Evolutionary conservation across 2,113 vertebrate genomes (phyloP).

Genomic region (Grallaria varia): DNA sequence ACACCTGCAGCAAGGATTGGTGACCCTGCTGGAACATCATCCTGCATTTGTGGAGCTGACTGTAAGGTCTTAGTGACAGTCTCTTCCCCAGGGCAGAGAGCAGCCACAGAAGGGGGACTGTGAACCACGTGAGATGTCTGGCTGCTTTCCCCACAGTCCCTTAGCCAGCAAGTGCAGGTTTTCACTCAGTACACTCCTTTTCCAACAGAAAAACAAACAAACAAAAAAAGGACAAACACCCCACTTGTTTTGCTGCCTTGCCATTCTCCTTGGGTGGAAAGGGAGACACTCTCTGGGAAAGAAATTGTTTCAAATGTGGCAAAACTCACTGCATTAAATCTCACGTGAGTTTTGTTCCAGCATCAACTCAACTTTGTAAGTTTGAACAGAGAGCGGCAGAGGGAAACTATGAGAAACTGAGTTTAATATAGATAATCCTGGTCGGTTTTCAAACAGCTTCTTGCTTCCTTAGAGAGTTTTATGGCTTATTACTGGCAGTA

Average conservation of each 20-base stretch:
- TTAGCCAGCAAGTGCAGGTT: background rate
- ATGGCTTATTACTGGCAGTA: background rate
- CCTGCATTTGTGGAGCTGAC: background rate
- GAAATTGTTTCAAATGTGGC: background rate
- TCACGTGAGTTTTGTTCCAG: background rate
- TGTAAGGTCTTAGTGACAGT: background rate
- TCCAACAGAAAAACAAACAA: background rate
- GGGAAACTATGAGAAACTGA: background rate
- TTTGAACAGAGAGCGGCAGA: background rate
- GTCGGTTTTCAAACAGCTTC: background rate
- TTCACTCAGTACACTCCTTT: background rate
- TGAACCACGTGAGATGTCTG: background rate
- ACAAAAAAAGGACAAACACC: background rate
- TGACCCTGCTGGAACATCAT: background rate
- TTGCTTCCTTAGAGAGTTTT: background rate
- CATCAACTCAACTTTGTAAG: background rate
- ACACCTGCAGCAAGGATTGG: fast-evolving
- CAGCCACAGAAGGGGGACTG: background rate
- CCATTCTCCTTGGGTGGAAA: background rate
- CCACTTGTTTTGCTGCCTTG: background rate
- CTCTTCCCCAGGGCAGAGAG: background rate
- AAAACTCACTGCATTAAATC: background rate
- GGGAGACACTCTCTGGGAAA: background rate
- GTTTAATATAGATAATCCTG: background rate
- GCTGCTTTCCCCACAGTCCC: background rate